Percentiles rank a stretch among this genome's conserved stretches.
Evolutionary conservation across 2,113 vertebrate species (phyloP).

Genomic region (Meriones unguiculatus): DNA sequence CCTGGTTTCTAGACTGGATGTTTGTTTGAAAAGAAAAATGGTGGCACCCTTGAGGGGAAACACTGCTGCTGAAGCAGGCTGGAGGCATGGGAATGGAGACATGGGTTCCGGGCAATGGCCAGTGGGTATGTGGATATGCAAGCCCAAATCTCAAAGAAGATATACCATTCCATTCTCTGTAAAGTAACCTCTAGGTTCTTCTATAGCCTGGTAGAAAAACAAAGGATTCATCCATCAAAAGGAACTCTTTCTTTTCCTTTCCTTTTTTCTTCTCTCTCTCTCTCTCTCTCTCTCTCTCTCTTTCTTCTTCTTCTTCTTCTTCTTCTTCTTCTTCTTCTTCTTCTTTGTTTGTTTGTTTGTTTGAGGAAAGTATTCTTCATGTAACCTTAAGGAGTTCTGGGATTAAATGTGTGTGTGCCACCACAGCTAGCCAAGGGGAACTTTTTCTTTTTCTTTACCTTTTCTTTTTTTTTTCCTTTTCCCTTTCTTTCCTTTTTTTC

Average conservation of each 20-base stretch:
- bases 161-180: not conserved
- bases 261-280: too few species aligned
- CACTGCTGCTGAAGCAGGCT: not conserved
- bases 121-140: not conserved
- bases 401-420: too few species aligned
- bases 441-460: too few species aligned
- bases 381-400: too few species aligned
- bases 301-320: accelerated
- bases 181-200: not conserved
- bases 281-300: too few species aligned
- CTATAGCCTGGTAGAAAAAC: not conserved
- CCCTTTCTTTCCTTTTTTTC: too few species aligned
- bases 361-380: not conserved
- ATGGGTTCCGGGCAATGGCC: not conserved
- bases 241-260: not conserved
- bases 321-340: too few species aligned
- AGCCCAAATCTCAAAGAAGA: not conserved
- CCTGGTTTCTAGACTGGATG: not conserved
- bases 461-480: too few species aligned
- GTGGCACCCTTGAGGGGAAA: not conserved
- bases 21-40: not conserved
- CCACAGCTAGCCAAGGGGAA: not conserved
- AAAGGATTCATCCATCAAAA: not conserved
- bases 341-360: too few species aligned
- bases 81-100: not conserved